Evolutionary conservation across 2,797 vertebrate genomes (phyloP), one percentile per base, ranked within the genome.

Genomic region (Galagoides demidoff): DNA sequence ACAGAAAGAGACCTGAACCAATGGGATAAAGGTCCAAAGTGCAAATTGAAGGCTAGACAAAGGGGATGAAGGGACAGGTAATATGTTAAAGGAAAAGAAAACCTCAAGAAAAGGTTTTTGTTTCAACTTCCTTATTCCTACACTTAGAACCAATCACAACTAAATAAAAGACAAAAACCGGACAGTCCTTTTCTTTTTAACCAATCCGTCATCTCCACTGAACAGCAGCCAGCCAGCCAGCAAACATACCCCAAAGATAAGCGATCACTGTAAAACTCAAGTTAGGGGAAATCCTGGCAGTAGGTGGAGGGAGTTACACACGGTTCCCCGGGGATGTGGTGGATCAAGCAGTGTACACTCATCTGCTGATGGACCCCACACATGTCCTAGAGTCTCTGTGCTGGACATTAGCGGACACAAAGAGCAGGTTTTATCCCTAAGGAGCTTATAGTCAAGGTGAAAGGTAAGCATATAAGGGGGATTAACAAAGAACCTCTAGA

Each of bases 401-500:
- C 73, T 92, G 70, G 37, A 95, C 9, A 43, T 27, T 57, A 3
- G 17, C 45, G 89, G 39, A 86, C 29, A 68, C n/a, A 71, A 66
- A 45, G 45, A 37, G 16, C 20, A 55, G 25, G n/a, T 31, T 92
- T 92, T 86, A 85, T 87, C 43, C 43, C 59, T 89, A 79, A 96
- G 93, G 43, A 95, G 86, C 86, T 96, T 93, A 96, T 4, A 68
- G 83, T 71, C 55, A 89, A 94, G 92, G 85, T 70, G 94, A 90
- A 94, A 95, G 49, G 61, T 39, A 89, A 92, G 34, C 61, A 49
- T 45, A 64, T 66, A 83, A 95, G 45, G 52, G 81, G 79, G 87
- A 91, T 95, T 94, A 93, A 74, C 73, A 76, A 89, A 81, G 78
- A 93, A 74, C 34, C 70, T 45, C 49, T 73, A 84, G 76, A 89